phyloP scores from a whole-genome alignment of 2,888 invertebrate species.

The Tetramorium bicarinatum region DNA sequence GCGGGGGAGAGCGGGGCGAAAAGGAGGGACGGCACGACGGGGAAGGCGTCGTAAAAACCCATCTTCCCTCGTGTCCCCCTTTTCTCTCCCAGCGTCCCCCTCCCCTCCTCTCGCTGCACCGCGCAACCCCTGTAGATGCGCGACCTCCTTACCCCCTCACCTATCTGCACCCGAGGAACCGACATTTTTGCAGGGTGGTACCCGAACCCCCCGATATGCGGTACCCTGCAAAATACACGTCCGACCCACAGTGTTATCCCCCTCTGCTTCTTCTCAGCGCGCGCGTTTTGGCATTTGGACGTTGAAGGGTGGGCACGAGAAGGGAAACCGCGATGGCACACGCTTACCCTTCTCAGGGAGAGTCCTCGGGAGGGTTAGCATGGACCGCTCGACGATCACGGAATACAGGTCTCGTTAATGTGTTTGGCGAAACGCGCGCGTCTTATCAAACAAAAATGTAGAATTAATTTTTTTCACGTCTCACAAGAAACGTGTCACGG shows the following conservation, averaged over 20 bases:
- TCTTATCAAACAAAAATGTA: neutral
- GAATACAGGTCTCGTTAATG: neutral
- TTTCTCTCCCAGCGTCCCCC: slow-evolving; percentile 23
- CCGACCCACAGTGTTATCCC: slow-evolving; percentile 25
- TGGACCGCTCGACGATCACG: too few relatives aligned
- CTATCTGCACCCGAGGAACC: slow-evolving; percentile 51
- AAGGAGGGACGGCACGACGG: slow-evolving; percentile 43
- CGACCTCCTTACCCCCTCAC: slow-evolving; percentile 65
- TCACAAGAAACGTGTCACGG: neutral
- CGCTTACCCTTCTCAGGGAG: neutral
- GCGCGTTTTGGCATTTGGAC: slow-evolving; percentile 26
- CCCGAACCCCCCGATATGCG: slow-evolving; percentile 61
- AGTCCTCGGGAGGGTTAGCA: neutral
- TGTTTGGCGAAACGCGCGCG: too few relatives aligned
- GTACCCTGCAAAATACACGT: slow-evolving; percentile 63
- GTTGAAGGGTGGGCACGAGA: slow-evolving; percentile 13
- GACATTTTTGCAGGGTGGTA: slow-evolving; percentile 69
- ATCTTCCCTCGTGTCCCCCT: slow-evolving; percentile 64
- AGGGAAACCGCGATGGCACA: slow-evolving; percentile 8
- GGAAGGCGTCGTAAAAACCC: slow-evolving; percentile 69
- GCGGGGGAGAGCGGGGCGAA: slow-evolving; percentile 53
- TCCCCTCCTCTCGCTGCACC: neutral
- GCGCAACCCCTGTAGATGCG: slow-evolving; percentile 64
- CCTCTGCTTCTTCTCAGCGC: neutral
- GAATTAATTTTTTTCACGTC: neutral